Evolutionary conservation across 2,113 vertebrate species (phyloP).

Genomic region (Hippocampus abdominalis): DNA sequence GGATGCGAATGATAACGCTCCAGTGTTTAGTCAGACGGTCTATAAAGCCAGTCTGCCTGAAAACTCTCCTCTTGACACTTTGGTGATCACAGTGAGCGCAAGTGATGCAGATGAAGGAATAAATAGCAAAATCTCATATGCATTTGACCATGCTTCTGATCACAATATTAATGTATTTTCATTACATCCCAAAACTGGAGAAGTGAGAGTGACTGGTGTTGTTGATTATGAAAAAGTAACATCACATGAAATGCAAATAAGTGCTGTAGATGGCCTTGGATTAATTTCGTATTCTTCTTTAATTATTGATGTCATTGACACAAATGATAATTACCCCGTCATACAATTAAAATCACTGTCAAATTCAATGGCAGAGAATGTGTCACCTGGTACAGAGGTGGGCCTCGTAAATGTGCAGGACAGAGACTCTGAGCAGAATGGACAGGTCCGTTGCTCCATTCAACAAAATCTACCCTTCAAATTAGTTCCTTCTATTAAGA

Average conservation of each 20-base stretch:
- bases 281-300: slow-evolving; percentile 61
- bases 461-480: slow-evolving; percentile 49
- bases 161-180: slow-evolving; percentile 20
- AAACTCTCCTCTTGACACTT: slow-evolving; percentile 47
- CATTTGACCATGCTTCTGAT: slow-evolving; percentile 42
- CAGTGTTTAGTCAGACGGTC: slow-evolving; percentile 47
- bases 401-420: slow-evolving; percentile 64
- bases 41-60: slow-evolving; percentile 59
- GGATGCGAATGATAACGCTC: slow-evolving; percentile 61
- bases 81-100: slow-evolving; percentile 68
- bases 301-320: slow-evolving; percentile 64
- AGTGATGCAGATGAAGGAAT: slow-evolving; percentile 66
- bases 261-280: slow-evolving; percentile 70
- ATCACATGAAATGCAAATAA: slow-evolving; percentile 41
- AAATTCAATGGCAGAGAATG: slow-evolving; percentile 60
- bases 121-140: slow-evolving; percentile 49
- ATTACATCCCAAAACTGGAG: slow-evolving; percentile 35
- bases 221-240: slow-evolving; percentile 52
- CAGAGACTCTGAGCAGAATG: slow-evolving; percentile 55
- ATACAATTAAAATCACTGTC: slow-evolving; percentile 68
- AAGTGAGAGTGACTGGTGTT: slow-evolving; percentile 22
- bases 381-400: slow-evolving; percentile 62
- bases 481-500: slow-evolving; percentile 51
- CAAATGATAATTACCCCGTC: slow-evolving; percentile 75
- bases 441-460: slow-evolving; percentile 50